phyloP scores from a whole-genome alignment of 1,140 invertebrate species.

The Drosophila melanica region DNA sequence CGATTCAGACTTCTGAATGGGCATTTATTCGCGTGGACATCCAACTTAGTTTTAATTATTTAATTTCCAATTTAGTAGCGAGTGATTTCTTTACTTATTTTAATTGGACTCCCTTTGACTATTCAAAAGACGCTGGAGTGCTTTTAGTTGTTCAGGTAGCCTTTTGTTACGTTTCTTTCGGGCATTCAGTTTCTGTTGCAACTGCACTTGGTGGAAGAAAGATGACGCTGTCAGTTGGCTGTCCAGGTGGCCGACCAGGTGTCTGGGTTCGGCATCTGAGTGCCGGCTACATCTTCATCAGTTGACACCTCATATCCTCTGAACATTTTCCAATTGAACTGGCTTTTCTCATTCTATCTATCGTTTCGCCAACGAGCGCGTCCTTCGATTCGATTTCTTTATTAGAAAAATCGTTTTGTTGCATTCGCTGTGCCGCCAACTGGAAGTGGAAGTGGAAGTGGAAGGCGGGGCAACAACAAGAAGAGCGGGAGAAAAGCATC shows the following conservation, averaged over 20 bases:
- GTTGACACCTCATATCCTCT: slow-evolving; percentile 78
- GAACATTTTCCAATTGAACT: slow-evolving; percentile 76
- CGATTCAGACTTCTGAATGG: no score
- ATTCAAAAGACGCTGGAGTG: not conserved
- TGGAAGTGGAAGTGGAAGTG: slow-evolving; percentile 71
- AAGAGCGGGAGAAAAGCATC: not conserved
- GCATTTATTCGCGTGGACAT: no score
- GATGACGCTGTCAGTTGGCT: slow-evolving; percentile 21
- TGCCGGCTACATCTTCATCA: slow-evolving; percentile 49
- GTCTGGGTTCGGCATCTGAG: slow-evolving; percentile 5
- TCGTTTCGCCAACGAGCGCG: slow-evolving; percentile 65
- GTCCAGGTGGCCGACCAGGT: not conserved
- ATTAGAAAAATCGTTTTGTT: slow-evolving; percentile 70
- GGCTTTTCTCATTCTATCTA: slow-evolving; percentile 16
- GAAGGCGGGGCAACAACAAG: slow-evolving; percentile 34
- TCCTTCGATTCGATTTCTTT: slow-evolving; percentile 70
- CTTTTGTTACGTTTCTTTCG: slow-evolving; percentile 8
- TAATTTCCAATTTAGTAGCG: no score
- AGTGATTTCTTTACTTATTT: not conserved
- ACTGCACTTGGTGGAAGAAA: slow-evolving; percentile 18
- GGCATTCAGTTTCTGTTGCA: slow-evolving; percentile 1
- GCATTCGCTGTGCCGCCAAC: slow-evolving; percentile 50
- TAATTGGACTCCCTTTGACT: not conserved
- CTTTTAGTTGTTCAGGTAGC: no score
- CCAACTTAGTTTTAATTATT: no score